Evolutionary conservation across 2,797 vertebrate genomes (phyloP).

Genomic region (Cetoscarus ocellatus): DNA sequence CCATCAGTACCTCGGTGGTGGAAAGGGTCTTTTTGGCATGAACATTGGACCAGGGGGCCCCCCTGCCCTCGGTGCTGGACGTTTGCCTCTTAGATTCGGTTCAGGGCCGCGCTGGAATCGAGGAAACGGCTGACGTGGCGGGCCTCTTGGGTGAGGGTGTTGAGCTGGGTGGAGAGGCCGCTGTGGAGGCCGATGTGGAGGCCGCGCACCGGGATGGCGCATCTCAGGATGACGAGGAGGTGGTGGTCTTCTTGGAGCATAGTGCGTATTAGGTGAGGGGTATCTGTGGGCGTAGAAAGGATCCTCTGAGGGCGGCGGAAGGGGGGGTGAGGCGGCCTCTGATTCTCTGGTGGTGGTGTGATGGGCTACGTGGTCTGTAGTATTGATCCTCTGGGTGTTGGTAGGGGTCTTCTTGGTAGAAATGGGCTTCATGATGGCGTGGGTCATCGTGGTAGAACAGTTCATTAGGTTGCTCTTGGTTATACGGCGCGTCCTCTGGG

Average conservation of each 20-base stretch:
- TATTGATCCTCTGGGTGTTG: conserved; percentile 44
- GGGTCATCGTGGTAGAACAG: conserved; percentile 53
- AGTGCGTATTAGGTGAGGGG: conserved; percentile 69
- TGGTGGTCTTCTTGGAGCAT: conserved; percentile 55
- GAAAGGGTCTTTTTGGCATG: conserved; percentile 92
- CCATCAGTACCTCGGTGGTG: conserved; percentile 91
- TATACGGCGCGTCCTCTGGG: conserved; percentile 54
- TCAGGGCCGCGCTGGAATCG: conserved; percentile 78
- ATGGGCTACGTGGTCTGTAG: conserved; percentile 70
- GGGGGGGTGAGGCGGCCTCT: conserved; percentile 76
- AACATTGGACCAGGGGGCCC: conserved; percentile 86
- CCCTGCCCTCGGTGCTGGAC: conserved; percentile 84
- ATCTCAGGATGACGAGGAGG: conserved; percentile 75
- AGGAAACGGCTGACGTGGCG: conserved; percentile 73
- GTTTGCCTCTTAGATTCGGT: conserved; percentile 86
- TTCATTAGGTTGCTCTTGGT: conserved; percentile 34
- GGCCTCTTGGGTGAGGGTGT: conserved; percentile 68
- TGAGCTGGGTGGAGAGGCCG: conserved; percentile 61
- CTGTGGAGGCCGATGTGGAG: conserved; percentile 66
- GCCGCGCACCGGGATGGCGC: conserved; percentile 63
- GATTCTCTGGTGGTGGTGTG: conserved; percentile 62
- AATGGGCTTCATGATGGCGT: conserved; percentile 32
- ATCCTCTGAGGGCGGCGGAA: conserved; percentile 70
- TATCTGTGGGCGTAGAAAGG: conserved; percentile 73
- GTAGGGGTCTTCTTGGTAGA: conserved; percentile 76